Evolutionary conservation across 2,797 vertebrate species (phyloP), one percentile per base, ranked within the genome.

Genomic region (Basileuterus tristriatus): DNA sequence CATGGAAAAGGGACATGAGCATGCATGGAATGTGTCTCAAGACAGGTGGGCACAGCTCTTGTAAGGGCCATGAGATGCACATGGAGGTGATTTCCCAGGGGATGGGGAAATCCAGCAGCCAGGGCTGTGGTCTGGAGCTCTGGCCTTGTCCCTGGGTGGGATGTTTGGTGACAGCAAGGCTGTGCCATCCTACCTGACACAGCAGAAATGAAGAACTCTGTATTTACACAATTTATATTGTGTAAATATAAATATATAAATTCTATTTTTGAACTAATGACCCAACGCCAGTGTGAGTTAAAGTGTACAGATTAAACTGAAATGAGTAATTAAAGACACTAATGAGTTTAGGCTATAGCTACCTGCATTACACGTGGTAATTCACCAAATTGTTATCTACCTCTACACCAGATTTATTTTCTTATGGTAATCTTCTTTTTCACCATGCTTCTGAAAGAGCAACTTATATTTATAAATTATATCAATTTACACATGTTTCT

Each of bases 21-120:
- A 13, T 0, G 17, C 15, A 30, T 5, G 43, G 36, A 53, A 37
- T 0, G 27, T 6, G 24, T 6, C 27, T 3, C 23, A 15, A 18
- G 63, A 74, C 36, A 75, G 36, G 47, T 1, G 20, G 41, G 49
- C 77, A 74, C 9, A 41, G 70, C 18, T 23, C 43, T 26, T 11
- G 7, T 11, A 7, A 46, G n/a, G 46, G 27, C 49, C 52, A 8
- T 1, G 64, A 60, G 69, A 39, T 8, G 21, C 0, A 24, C 22
- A 4, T 1, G 49, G 37, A 44, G 37, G 43, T 13, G 72, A 72
- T 26, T 41, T 50, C 63, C n/a, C n/a, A 27, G 30, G 19, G 16
- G n/a, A 21, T 44, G 58, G 24, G 71, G 53, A 64, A 29, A 2
- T 14, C 0, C 8, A 83, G 47, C 43, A 44, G 8, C 3, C 17